Percentiles rank a stretch among this genome's conserved stretches.
phyloP scores from a whole-genome alignment of 1,140 invertebrate genomes.

The Dysdera silvatica region DNA sequence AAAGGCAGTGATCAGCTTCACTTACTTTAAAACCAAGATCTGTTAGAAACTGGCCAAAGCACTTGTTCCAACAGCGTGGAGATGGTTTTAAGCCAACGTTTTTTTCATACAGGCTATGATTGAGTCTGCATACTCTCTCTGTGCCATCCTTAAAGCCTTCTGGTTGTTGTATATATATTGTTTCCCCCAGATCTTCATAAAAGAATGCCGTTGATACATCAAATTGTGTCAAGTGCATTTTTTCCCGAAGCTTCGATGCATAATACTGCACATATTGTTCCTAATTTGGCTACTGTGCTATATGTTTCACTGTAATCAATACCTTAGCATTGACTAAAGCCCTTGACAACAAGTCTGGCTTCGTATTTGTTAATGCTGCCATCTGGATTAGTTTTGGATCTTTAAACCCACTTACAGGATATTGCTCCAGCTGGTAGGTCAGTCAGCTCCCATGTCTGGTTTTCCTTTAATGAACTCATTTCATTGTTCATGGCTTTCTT shows the following conservation, averaged over 20 bases:
- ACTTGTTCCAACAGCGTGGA: no score
- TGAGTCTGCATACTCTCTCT: no score
- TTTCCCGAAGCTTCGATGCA: no score
- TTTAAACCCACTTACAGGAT: conserved; percentile 17
- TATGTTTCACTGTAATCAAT: conserved; percentile 20
- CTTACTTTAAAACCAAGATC: neutral
- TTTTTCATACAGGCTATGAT: no score
- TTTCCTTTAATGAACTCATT: conserved; percentile 6
- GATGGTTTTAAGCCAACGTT: no score
- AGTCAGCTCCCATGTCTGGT: conserved; percentile 3
- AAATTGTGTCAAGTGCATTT: no score
- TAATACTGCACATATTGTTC: no score
- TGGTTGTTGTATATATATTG: no score
- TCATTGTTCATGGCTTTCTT: conserved; percentile 20
- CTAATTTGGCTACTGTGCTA: neutral
- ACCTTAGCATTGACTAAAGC: conserved; percentile 4
- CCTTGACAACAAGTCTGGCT: conserved; percentile 8
- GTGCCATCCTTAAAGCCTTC: no score
- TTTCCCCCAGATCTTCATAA: no score
- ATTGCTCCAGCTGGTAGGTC: neutral
- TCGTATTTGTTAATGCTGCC: conserved; percentile 12
- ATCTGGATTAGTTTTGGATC: conserved; percentile 14
- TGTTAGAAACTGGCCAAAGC: neutral
- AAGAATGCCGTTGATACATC: no score
- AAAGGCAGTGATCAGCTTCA: conserved; percentile 24